Conservation (phyloP, 1,140 invertebrate species). For the Plodia interpunctella region DNA sequence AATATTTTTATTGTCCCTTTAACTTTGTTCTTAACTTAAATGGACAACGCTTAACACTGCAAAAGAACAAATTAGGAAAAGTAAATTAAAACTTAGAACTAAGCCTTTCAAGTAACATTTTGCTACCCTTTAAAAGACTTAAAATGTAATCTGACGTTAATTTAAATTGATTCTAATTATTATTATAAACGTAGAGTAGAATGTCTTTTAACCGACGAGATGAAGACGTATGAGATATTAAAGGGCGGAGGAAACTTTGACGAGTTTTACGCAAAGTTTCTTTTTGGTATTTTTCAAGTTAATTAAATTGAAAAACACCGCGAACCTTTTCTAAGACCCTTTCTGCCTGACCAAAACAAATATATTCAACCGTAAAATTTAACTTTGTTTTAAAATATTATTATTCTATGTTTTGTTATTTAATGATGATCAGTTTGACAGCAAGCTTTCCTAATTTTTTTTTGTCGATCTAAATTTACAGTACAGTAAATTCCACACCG, state of each 20-base stretch:
- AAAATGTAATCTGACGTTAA: slow-evolving; percentile 15
- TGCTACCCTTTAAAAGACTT: not conserved
- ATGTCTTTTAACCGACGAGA: not conserved
- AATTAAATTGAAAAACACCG: not conserved
- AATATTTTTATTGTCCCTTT: too few relatives aligned
- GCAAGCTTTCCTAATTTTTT: too few relatives aligned
- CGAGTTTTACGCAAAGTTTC: not conserved
- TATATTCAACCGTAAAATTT: too few relatives aligned
- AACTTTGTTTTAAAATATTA: too few relatives aligned
- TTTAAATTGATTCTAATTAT: slow-evolving; percentile 15
- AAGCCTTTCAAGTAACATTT: not conserved
- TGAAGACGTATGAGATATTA: not conserved
- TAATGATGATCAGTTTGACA: too few relatives aligned
- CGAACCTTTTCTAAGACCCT: not conserved
- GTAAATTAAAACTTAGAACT: not conserved
- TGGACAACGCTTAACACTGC: too few relatives aligned
- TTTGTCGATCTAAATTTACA: too few relatives aligned
- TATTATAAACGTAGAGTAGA: not conserved
- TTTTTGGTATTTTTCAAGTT: not conserved
- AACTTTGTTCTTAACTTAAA: too few relatives aligned
- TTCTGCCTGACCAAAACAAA: not conserved
- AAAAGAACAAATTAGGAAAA: not conserved
- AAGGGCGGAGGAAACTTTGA: not conserved
- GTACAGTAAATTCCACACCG: too few relatives aligned
- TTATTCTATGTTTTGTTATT: too few relatives aligned